A percentile compares a stretch with the other conserved stretches of the same genome.
Conservation (phyloP, 2,113 vertebrate genomes). For the Bombycilla garrulus region DNA sequence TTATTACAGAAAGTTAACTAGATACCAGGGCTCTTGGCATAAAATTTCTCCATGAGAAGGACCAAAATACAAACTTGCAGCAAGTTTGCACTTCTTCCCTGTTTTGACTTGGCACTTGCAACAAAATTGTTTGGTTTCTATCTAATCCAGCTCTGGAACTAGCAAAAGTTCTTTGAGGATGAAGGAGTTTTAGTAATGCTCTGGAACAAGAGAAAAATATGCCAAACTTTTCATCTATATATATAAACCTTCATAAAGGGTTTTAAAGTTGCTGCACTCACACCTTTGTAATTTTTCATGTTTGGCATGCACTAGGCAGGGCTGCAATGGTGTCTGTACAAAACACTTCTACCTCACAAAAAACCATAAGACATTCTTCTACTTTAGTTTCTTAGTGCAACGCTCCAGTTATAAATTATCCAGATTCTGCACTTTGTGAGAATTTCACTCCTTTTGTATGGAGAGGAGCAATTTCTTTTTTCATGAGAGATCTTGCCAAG, state of each 20-base stretch:
- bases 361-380: not conserved
- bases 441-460: not conserved
- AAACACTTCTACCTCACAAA: not conserved
- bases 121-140: not conserved
- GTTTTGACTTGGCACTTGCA: not conserved
- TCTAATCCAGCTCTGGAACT: not conserved
- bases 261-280: not conserved
- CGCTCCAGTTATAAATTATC: not conserved
- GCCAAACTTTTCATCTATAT: not conserved
- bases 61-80: not conserved
- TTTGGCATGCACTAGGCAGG: not conserved
- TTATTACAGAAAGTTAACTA: not conserved
- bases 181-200: not conserved
- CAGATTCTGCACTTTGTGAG: not conserved
- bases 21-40: not conserved
- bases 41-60: not conserved
- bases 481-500: not conserved
- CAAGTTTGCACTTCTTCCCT: not conserved
- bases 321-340: not conserved
- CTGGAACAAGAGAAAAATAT: not conserved
- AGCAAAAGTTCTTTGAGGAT: not conserved
- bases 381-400: not conserved
- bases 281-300: not conserved
- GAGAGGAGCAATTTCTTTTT: not conserved
- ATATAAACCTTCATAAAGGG: not conserved